A percentile compares a stretch with the other conserved stretches of the same genome.
phyloP scores from a whole-genome alignment of 2,888 invertebrate species.

The Dexiosoma caninum region DNA sequence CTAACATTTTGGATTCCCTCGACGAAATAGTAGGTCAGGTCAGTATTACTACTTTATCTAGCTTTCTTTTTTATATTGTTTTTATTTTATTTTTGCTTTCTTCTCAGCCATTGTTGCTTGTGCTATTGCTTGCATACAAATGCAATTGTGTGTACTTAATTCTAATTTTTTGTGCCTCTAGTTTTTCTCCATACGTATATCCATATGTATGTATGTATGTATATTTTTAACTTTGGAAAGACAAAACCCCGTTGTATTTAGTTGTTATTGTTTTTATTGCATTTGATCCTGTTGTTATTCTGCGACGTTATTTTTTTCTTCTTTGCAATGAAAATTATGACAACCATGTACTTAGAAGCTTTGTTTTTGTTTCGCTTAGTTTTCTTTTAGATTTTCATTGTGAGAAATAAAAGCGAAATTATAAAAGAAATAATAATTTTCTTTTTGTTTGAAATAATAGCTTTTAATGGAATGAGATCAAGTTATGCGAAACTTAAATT shows the following conservation, averaged over 20 bases:
- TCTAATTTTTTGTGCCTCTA: neutral
- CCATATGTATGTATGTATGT: neutral
- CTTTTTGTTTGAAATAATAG: neutral
- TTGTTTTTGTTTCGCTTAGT: neutral
- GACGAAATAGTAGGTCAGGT: slow-evolving; percentile 59
- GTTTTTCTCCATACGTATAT: neutral
- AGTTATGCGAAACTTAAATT: slow-evolving; percentile 25
- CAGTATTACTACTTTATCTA: slow-evolving; percentile 54
- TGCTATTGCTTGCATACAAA: neutral
- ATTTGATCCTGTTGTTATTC: slow-evolving; percentile 39
- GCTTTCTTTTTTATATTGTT: slow-evolving; percentile 23
- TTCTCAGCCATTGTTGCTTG: neutral
- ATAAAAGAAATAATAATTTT: neutral
- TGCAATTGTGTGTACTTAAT: neutral
- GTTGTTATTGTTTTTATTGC: slow-evolving; percentile 15
- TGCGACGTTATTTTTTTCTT: neutral
- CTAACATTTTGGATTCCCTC: slow-evolving; percentile 31
- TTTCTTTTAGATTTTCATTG: neutral
- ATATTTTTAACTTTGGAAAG: neutral
- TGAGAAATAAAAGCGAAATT: slow-evolving; percentile 1
- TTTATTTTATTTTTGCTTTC: slow-evolving; percentile 15
- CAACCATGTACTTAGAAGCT: neutral
- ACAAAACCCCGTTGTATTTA: neutral
- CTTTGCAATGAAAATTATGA: slow-evolving; percentile 46
- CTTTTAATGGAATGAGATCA: slow-evolving; percentile 39